Conservation (phyloP, 2,113 vertebrate genomes). For the Tapirus terrestris region DNA sequence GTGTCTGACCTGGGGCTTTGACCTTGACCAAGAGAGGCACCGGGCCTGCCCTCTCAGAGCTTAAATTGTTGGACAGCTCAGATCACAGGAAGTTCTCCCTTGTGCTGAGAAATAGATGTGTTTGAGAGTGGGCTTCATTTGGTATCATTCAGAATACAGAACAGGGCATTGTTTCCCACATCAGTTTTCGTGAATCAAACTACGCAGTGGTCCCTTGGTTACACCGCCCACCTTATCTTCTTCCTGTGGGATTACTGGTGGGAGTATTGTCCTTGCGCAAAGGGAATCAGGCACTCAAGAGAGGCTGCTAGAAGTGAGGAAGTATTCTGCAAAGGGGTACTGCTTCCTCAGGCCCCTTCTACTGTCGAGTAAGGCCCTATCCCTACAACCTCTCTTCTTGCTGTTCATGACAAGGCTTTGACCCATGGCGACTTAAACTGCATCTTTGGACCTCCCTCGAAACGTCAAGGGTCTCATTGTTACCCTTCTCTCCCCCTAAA, state of each 20-base stretch:
- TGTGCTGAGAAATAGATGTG: not conserved
- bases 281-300: not conserved
- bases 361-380: not conserved
- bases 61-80: not conserved
- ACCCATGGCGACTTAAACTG: not conserved
- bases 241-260: not conserved
- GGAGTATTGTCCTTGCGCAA: not conserved
- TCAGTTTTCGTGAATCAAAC: not conserved
- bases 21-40: not conserved
- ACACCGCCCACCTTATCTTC: not conserved
- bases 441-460: not conserved
- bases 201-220: not conserved
- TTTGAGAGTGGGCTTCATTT: not conserved
- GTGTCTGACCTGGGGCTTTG: not conserved
- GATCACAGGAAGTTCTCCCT: not conserved
- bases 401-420: not conserved
- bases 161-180: not conserved
- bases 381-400: not conserved
- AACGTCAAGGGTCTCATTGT: accelerated
- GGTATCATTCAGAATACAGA: not conserved
- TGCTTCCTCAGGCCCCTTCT: not conserved
- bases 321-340: not conserved
- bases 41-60: not conserved
- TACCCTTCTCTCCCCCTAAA: not conserved
- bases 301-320: not conserved